Conservation (phyloP, 2,797 vertebrate species). For the Chaunax sp. region DNA sequence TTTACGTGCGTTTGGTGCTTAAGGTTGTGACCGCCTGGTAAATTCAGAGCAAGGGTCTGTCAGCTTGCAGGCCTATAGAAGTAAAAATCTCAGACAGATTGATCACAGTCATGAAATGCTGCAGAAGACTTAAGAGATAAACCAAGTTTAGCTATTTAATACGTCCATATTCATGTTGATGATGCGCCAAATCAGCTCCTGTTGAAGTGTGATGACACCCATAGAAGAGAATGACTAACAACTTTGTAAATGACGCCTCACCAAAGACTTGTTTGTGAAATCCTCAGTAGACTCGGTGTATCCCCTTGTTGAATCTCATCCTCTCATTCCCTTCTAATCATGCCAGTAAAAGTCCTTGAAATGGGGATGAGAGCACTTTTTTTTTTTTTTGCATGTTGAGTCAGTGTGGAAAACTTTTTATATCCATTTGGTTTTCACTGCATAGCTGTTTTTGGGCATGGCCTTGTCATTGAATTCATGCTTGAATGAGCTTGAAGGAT, state of each 20-base stretch:
- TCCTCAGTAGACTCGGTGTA: too few species aligned
- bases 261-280: constrained; percentile 47
- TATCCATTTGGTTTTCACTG: too few species aligned
- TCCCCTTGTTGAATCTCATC: too few species aligned
- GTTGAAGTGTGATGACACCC: background rate
- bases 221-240: constrained; percentile 5
- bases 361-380: too few species aligned
- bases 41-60: background rate
- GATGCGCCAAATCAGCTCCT: background rate
- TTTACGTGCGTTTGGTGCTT: background rate
- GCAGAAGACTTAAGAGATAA: constrained; percentile 16
- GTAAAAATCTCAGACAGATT: background rate
- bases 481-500: too few species aligned
- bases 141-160: constrained; percentile 10
- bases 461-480: too few species aligned
- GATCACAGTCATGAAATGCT: constrained; percentile 1
- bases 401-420: too few species aligned
- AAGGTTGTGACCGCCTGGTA: background rate
- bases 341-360: too few species aligned
- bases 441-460: constrained; percentile 13
- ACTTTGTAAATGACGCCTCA: constrained; percentile 24
- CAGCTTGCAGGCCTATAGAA: background rate
- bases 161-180: constrained; percentile 6
- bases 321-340: constrained; percentile 7
- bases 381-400: too few species aligned